These are phyloP conservation scores for Drosophila punjabiensis DNA, from an alignment of 1,140 invertebrate species.

Conservation along the genomic window DNA sequence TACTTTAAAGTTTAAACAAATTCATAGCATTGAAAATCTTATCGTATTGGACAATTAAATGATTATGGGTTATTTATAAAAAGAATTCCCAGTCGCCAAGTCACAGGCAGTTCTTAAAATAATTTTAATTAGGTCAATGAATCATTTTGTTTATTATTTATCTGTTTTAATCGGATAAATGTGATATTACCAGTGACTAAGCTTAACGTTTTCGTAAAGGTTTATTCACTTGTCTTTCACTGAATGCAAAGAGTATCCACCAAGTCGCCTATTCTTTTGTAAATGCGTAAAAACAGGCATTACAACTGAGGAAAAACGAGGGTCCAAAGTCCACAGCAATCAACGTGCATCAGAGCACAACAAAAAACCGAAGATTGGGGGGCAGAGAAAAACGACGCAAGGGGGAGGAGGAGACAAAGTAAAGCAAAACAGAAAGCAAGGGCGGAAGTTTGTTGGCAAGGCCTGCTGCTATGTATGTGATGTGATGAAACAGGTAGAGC, in stretches of 20 bases:
- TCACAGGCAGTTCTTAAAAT: background rate
- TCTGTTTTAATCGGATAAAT: background rate
- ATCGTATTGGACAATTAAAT: background rate
- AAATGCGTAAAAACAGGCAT: slow-evolving; percentile 29
- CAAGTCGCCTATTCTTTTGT: background rate
- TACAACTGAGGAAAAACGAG: slow-evolving; percentile 38
- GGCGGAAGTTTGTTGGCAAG: slow-evolving; percentile 38
- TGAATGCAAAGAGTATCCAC: slow-evolving; percentile 5
- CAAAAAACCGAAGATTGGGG: slow-evolving; percentile 9
- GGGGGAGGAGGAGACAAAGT: slow-evolving; percentile 1
- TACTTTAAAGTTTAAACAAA: background rate
- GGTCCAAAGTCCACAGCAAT: slow-evolving; percentile 61
- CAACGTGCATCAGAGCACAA: slow-evolving; percentile 42
- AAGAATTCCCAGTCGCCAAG: background rate
- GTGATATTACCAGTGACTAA: slow-evolving; percentile 15
- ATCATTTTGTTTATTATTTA: slow-evolving; percentile 10
- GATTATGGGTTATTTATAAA: background rate
- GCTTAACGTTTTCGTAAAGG: background rate
- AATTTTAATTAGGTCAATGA: slow-evolving; percentile 23
- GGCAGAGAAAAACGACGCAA: background rate
- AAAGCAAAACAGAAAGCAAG: slow-evolving; percentile 27
- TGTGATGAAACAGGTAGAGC: slow-evolving; percentile 35
- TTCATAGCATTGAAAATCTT: background rate
- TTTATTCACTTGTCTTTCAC: background rate
- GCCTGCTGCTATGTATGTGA: background rate